Percentiles rank a stretch among this genome's conserved stretches.
Conservation (phyloP, 2,888 invertebrate genomes). For the Apodemia hepburni region DNA sequence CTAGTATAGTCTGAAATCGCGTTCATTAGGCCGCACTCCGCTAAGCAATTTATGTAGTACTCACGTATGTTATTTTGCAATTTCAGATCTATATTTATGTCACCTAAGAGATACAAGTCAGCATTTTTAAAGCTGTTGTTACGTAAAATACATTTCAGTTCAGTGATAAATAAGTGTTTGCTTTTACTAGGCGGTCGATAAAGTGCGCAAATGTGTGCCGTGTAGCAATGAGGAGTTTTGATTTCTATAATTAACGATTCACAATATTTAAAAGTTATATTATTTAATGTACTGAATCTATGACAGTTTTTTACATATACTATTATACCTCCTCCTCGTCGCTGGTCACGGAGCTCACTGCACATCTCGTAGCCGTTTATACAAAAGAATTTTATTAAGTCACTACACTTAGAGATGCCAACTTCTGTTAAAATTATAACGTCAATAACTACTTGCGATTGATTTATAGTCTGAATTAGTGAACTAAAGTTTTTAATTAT, state of each 20-base stretch:
- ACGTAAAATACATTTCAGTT: constrained; percentile 19
- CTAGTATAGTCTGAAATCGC: constrained; percentile 1
- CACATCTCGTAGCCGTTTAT: too few species aligned
- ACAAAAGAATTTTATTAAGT: too few species aligned
- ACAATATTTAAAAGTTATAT: constrained; percentile 11
- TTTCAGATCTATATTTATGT: constrained; percentile 23
- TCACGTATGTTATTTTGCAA: constrained; percentile 8
- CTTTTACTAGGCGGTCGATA: constrained; percentile 27
- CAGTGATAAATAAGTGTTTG: constrained; percentile 25
- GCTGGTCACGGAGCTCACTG: too few species aligned
- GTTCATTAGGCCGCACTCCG: background rate
- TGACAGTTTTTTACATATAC: background rate
- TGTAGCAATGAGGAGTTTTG: constrained; percentile 7
- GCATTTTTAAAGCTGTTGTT: constrained; percentile 6
- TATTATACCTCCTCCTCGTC: too few species aligned
- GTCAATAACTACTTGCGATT: too few species aligned
- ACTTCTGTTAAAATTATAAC: too few species aligned
- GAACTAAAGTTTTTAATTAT: too few species aligned
- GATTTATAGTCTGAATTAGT: too few species aligned
- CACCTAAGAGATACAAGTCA: constrained; percentile 23
- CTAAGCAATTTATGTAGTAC: constrained; percentile 17
- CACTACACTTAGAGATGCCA: too few species aligned
- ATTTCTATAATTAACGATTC: constrained; percentile 21
- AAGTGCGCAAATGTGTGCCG: constrained; percentile 21
- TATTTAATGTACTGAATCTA: background rate